Conservation (phyloP, 1,140 invertebrate genomes). For the Plectus sambesii region DNA sequence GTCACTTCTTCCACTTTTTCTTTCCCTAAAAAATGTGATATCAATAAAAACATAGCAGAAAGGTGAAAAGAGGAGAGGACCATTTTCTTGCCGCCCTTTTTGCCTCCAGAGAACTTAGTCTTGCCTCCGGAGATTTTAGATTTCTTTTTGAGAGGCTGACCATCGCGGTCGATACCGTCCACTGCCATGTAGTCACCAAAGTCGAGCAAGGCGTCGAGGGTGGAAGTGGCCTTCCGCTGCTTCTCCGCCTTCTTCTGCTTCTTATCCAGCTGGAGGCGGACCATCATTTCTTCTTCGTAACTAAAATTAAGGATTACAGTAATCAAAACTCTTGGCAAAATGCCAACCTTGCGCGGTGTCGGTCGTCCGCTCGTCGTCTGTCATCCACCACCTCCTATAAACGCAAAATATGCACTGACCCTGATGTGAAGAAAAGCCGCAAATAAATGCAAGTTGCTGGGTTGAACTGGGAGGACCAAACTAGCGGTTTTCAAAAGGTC, state of each 20-base stretch:
- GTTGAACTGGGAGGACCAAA: too few relatives aligned
- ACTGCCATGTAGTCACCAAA: slow-evolving; percentile 44
- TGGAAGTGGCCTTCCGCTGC: slow-evolving; percentile 60
- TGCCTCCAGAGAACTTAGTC: too few relatives aligned
- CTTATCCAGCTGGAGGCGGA: slow-evolving; percentile 71
- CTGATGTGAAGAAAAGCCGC: slow-evolving; percentile 29
- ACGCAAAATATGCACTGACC: slow-evolving; percentile 34
- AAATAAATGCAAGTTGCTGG: too few relatives aligned
- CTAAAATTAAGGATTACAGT: slow-evolving; percentile 19
- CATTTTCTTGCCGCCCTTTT: too few relatives aligned
- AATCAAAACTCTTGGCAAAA: slow-evolving; percentile 28
- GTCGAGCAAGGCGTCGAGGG: slow-evolving; percentile 60
- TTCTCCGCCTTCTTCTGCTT: slow-evolving; percentile 67
- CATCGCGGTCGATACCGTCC: too few relatives aligned
- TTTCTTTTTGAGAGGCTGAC: too few relatives aligned
- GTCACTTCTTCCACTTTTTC: too few relatives aligned
- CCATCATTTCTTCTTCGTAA: slow-evolving; percentile 84
- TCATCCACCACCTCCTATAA: slow-evolving; percentile 39
- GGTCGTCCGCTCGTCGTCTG: slow-evolving; percentile 39
- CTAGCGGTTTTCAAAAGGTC: too few relatives aligned
- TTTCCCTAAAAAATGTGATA: too few relatives aligned
- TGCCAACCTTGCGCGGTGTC: slow-evolving; percentile 27
- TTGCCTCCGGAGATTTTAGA: too few relatives aligned
- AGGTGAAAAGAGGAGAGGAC: too few relatives aligned
- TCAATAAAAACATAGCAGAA: too few relatives aligned